These are phyloP conservation scores for Drosophila hydei DNA, from an alignment of 1,140 invertebrate genomes.

Conservation along the genomic window DNA sequence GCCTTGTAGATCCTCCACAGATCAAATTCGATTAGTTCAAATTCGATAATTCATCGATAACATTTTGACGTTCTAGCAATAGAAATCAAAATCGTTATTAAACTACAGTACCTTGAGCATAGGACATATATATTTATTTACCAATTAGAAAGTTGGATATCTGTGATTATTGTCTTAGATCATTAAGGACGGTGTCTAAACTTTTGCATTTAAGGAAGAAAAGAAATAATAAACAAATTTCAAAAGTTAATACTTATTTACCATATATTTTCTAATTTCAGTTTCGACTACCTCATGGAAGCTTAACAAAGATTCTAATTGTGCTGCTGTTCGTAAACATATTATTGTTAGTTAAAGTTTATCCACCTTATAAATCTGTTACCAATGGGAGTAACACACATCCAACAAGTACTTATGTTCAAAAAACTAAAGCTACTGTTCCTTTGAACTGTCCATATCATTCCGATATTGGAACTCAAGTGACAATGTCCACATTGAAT, in stretches of 20 bases:
- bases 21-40: neutral
- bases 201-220: too few relatives aligned
- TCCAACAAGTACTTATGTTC: neutral
- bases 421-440: constrained; percentile 6
- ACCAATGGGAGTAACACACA: constrained; percentile 9
- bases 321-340: constrained; percentile 55
- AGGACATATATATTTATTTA: too few relatives aligned
- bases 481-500: constrained; percentile 26
- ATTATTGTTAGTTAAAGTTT: constrained; percentile 61
- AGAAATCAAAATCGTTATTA: too few relatives aligned
- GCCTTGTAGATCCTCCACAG: neutral
- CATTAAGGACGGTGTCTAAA: too few relatives aligned
- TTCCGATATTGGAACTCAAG: constrained; percentile 27
- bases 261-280: constrained; percentile 17
- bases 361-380: constrained; percentile 46
- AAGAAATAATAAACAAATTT: too few relatives aligned
- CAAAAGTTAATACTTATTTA: too few relatives aligned
- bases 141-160: too few relatives aligned
- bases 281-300: constrained; percentile 60
- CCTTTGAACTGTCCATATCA: constrained; percentile 42
- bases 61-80: too few relatives aligned
- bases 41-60: too few relatives aligned
- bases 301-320: constrained; percentile 53
- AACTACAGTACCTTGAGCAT: too few relatives aligned
- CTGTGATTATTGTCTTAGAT: too few relatives aligned